Conservation (phyloP, 2,888 invertebrate species). For the Trichopria drosophilae region DNA sequence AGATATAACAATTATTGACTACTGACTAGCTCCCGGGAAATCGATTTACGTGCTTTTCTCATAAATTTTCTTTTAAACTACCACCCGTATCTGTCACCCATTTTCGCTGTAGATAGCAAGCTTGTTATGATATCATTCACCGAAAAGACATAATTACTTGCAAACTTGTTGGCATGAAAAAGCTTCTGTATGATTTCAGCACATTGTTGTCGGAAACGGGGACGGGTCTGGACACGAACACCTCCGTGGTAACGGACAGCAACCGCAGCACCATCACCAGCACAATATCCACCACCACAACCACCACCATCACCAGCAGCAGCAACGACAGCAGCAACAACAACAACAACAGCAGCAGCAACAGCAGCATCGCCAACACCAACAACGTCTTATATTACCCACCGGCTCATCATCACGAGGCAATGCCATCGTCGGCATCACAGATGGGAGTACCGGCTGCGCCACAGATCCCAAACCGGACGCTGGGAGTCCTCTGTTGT, state of each 20-base stretch:
- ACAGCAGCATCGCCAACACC: constrained; percentile 51
- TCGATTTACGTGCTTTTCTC: no score
- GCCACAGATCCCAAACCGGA: constrained; percentile 60
- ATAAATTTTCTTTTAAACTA: no score
- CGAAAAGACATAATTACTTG: no score
- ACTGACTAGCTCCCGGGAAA: no score
- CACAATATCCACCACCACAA: constrained; percentile 40
- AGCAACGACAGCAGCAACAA: constrained; percentile 51
- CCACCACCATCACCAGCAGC: constrained; percentile 40
- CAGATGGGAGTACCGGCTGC: constrained; percentile 56
- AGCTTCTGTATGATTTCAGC: constrained; percentile 52
- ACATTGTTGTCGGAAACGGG: constrained; percentile 54
- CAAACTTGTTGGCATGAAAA: no score
- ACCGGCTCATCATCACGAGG: constrained; percentile 53
- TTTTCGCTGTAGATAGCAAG: no score
- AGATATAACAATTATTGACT: no score
- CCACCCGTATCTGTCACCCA: no score
- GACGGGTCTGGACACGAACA: constrained; percentile 45
- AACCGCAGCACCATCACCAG: constrained; percentile 44
- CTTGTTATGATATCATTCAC: no score
- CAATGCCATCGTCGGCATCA: constrained; percentile 45
- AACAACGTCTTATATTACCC: constrained; percentile 58
- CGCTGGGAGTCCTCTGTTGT: constrained; percentile 71
- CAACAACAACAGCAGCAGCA: constrained; percentile 46
- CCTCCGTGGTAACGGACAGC: constrained; percentile 43